Base-by-base conservation (phyloP, 2,113 vertebrate genomes). In the Psephotus haematonotus region DNA sequence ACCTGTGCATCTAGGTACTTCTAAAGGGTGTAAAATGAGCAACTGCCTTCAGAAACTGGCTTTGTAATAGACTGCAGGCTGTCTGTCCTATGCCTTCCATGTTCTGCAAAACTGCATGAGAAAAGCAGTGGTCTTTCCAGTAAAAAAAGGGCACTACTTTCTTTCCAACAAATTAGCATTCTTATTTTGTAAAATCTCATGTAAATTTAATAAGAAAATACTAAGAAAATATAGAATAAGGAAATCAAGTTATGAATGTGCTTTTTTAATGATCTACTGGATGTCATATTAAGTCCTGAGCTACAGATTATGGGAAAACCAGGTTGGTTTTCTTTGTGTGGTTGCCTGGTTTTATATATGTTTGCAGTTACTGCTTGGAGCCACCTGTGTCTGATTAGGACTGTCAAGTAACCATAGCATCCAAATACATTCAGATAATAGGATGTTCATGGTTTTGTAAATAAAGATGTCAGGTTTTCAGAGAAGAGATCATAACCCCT, bases 381-480 rank as follows among this genome's bases (percentile, higher is more conserved):
- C n/a, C 29, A n/a, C 43, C 75, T 65, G 25, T 64, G 68, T 82
- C 68, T 95, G 63, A 88, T 94, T 89, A 60, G 7, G 53, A 67
- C 20, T 19, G 44, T 52, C 39, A 89, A 60, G 77, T 77, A 86
- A 72, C 57, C 75, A 47, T 43, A 44, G 44, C 76, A 91, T 91
- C 55, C 87, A 95, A 93, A 97, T 92, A 77, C 41, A 85, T 82
- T 92, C 77, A 49, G 79, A 39, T 84, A 50, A 88, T 75, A 82
- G 50, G 79, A 92, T 82, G 65, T 69, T 17, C 49, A 70, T 22
- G 29, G 29, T 63, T 78, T 76, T 79, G 89, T 92, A 95, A 96
- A 97, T 95, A 97, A 94, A 92, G 33, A 95, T 95, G 63, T 69
- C 62, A 81, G 46, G 24, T 27, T 96, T 86, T 94, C 83, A 96